Conservation (phyloP, 2,888 invertebrate species). For the Pyrrhia umbra region DNA sequence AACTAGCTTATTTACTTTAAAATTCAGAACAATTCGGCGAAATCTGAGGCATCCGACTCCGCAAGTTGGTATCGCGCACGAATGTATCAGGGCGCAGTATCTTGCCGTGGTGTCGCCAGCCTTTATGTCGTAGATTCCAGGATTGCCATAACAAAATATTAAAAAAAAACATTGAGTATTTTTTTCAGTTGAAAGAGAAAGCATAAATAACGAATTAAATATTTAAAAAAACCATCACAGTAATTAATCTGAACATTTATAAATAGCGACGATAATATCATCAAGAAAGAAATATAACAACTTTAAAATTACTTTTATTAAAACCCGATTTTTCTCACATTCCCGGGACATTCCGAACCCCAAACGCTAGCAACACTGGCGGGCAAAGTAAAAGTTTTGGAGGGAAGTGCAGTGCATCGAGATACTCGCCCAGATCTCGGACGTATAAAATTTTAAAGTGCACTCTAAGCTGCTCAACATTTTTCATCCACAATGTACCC, state of each 20-base stretch:
- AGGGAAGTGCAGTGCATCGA: conserved; percentile 67
- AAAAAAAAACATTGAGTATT: too few relatives aligned
- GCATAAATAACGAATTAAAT: too few relatives aligned
- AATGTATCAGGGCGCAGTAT: conserved; percentile 72
- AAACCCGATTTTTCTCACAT: neutral
- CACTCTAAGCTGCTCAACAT: conserved; percentile 64
- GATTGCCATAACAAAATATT: conserved; percentile 27
- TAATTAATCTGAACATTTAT: too few relatives aligned
- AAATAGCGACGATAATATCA: too few relatives aligned
- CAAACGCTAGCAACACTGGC: conserved; percentile 40
- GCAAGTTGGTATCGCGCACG: conserved; percentile 68
- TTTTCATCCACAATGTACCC: conserved; percentile 65
- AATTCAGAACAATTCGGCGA: conserved; percentile 68
- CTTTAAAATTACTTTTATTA: too few relatives aligned
- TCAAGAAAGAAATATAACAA: too few relatives aligned
- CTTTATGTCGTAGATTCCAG: conserved; percentile 5
- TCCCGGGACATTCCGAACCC: neutral
- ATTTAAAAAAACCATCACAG: too few relatives aligned
- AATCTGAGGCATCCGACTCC: conserved; percentile 67
- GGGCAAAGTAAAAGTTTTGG: conserved; percentile 68
- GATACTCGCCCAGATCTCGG: conserved; percentile 64
- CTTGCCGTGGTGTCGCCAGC: conserved; percentile 58
- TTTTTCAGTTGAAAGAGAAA: too few relatives aligned
- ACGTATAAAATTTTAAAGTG: conserved; percentile 70
- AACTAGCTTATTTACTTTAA: conserved; percentile 68